Evolutionary conservation across 2,113 vertebrate genomes (phyloP).

Genomic region (Genyomyrus donnyi): DNA sequence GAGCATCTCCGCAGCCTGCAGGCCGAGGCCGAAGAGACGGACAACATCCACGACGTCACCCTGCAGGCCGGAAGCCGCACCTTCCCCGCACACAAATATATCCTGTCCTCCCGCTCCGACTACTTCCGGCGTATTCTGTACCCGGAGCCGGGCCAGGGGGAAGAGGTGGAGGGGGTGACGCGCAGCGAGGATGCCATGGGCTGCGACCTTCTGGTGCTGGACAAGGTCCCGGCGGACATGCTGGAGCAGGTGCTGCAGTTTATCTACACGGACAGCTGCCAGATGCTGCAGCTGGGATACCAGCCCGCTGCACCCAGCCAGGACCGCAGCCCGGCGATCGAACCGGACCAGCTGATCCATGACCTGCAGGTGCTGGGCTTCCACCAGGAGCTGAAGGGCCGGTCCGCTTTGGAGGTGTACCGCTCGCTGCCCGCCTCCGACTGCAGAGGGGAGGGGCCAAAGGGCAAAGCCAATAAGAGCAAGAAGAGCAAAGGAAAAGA

Average conservation of each 20-base stretch:
- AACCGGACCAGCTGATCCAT: conserved; percentile 64
- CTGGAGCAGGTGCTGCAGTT: conserved; percentile 79
- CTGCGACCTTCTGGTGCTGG: conserved; percentile 78
- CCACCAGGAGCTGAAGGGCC: conserved; percentile 58
- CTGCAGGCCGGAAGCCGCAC: conserved; percentile 77
- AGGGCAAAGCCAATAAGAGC: conserved; percentile 65
- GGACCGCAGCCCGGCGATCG: conserved; percentile 46
- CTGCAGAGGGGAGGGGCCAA: conserved; percentile 65
- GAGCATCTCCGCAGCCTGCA: conserved; percentile 78
- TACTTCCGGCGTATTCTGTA: conserved; percentile 79
- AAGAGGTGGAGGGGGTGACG: conserved; percentile 50
- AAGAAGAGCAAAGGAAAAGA: conserved; percentile 71
- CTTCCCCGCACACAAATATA: conserved; percentile 86
- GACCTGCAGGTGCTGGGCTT: conserved; percentile 71
- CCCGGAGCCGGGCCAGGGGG: conserved; percentile 47
- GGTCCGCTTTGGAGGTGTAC: conserved; percentile 78
- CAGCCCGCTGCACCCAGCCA: conserved; percentile 57
- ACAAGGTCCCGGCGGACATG: conserved; percentile 78
- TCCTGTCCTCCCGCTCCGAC: conserved; percentile 77
- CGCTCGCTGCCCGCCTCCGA: conserved; percentile 59
- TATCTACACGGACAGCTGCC: conserved; percentile 88
- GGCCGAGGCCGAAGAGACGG: conserved; percentile 79
- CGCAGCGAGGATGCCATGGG: conserved; percentile 74
- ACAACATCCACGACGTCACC: conserved; percentile 88
- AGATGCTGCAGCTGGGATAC: conserved; percentile 76